A percentile compares a stretch with the other conserved stretches of the same genome.
phyloP scores from a whole-genome alignment of 2,797 vertebrate species.

The Masticophis lateralis region DNA sequence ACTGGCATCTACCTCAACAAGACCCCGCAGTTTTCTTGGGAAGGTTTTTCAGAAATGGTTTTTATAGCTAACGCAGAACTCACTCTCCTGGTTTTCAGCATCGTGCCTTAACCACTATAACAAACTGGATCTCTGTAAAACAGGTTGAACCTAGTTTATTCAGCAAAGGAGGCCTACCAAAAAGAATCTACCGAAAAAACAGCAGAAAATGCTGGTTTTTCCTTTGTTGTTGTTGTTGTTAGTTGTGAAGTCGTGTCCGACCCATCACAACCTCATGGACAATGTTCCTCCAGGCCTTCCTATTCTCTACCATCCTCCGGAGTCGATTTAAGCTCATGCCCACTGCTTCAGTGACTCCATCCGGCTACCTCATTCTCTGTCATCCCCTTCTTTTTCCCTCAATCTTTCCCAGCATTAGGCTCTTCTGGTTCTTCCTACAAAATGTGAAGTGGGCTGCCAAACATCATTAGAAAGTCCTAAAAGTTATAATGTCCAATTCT shows the following conservation, averaged over 20 bases:
- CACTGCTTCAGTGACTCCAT: no score
- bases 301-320: no score
- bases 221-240: no score
- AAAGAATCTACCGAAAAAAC: not conserved
- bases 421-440: not conserved
- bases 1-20: not conserved
- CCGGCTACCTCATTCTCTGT: no score
- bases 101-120: not conserved
- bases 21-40: not conserved
- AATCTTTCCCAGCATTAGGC: no score
- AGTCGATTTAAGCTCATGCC: no score
- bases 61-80: not conserved
- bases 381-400: no score
- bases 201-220: not conserved
- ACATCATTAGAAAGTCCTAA: not conserved
- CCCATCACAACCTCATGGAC: no score
- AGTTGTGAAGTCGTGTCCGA: no score
- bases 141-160: not conserved
- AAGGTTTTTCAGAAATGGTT: not conserved
- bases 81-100: not conserved
- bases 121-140: not conserved
- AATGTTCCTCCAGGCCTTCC: no score
- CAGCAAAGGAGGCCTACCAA: not conserved
- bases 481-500: not conserved
- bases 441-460: no score